Base-by-base conservation (phyloP, 1,140 invertebrate genomes). In the Drosophila pachea region DNA sequence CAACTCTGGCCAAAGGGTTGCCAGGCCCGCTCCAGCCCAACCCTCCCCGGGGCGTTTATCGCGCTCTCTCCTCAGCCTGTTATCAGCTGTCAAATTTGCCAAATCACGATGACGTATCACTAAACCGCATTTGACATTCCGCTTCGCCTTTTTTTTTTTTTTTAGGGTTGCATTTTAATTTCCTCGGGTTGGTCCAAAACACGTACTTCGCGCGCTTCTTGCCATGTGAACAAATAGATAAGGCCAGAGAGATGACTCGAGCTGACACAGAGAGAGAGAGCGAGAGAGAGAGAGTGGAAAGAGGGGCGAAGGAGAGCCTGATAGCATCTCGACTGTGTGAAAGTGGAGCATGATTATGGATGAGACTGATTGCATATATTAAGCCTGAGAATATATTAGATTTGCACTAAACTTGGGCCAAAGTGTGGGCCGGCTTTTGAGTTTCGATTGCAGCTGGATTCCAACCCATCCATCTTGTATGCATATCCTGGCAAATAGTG, bases 31-130 rank as follows among this genome's bases (percentile, higher is more conserved):
- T 42, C n/a, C 52, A 35, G 7, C 14, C 35, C 14, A 22, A 35
- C 16, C 7, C 22, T 29, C 29, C 38, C 31, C 29, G 16, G 7
- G 4, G 8, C 12, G 14, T 43, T 22, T 22, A 22, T 22, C 22
- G 22, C 22, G 3, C 22, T 22, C 12, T n/a, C 47, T 22, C 31
- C 40, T 48, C 32, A 40, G 6, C 6, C 29, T 72, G 56, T 78
- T 83, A 74, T 74, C 70, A 70, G 60, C 81, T 86, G 79, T 84
- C 79, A 84, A 81, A 84, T 79, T 86, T 84, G 79, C 73, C 79
- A 84, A 84, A 84, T 84, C 79, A 84, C 58, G 76, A 84, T 84
- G 79, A 84, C 79, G 76, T 79, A 84, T 84, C 81, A 78, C 78
- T 72, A 78, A 82, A 82, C 55, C 71, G 61, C 76, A 76, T 67